Evolutionary conservation across 2,113 vertebrate genomes (phyloP).

Genomic region (Cariama cristata): DNA sequence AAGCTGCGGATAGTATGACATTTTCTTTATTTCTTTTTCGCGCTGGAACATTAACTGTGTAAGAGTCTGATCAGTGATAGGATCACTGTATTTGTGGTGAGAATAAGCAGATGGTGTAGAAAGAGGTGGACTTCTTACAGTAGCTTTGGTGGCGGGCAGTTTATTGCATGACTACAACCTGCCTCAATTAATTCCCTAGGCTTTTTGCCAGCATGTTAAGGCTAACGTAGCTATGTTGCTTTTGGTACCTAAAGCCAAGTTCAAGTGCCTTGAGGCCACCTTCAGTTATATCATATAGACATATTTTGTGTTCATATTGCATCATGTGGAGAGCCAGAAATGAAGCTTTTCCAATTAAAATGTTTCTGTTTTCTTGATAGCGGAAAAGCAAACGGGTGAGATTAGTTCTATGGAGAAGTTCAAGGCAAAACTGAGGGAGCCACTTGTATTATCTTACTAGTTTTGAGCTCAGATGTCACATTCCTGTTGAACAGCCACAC

Average conservation of each 20-base stretch:
- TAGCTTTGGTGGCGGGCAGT: background rate
- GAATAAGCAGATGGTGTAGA: background rate
- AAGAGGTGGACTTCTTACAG: background rate
- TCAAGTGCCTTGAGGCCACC: background rate
- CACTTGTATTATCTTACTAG: background rate
- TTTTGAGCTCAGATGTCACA: background rate
- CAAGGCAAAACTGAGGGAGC: background rate
- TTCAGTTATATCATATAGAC: background rate
- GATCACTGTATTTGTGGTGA: background rate
- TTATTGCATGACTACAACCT: background rate
- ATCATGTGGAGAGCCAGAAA: background rate
- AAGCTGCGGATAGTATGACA: background rate
- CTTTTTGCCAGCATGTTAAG: background rate
- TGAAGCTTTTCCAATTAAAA: background rate
- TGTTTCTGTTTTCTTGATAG: background rate
- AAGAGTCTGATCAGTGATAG: background rate
- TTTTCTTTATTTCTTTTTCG: background rate
- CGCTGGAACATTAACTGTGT: background rate
- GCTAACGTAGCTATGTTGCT: accelerated
- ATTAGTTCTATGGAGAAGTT: background rate
- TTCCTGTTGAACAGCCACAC: background rate
- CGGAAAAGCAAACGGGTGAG: background rate
- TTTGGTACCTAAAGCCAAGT: background rate
- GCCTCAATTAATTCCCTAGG: background rate
- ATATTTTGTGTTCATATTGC: background rate